Conservation (phyloP, 2,113 vertebrate species). For the Hydropotes inermis region DNA sequence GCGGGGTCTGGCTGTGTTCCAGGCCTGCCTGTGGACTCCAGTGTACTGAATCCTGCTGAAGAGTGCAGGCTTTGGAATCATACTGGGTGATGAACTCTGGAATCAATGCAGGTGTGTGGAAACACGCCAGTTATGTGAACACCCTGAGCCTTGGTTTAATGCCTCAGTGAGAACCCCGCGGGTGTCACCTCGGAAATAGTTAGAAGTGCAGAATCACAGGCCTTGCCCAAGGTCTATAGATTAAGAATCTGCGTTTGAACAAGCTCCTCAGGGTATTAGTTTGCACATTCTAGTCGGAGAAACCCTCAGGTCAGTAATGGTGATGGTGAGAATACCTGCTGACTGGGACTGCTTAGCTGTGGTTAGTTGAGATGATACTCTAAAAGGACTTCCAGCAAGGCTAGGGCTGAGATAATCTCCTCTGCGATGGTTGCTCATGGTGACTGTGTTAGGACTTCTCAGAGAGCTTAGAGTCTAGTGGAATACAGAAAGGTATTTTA, state of each 20-base stretch:
- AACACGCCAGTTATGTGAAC: not conserved
- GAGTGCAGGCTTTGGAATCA: not conserved
- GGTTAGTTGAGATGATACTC: not conserved
- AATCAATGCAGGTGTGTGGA: not conserved
- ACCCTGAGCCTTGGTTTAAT: not conserved
- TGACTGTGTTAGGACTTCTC: not conserved
- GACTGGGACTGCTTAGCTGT: not conserved
- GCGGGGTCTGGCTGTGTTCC: not conserved
- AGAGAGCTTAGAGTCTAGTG: not conserved
- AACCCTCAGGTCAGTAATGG: rapidly evolving
- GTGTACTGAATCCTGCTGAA: not conserved
- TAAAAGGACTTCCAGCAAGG: not conserved
- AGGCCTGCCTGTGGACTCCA: rapidly evolving
- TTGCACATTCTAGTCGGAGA: not conserved
- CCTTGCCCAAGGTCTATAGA: not conserved
- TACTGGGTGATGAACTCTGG: not conserved
- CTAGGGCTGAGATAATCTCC: not conserved
- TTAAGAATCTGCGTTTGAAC: not conserved
- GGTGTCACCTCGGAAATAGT: not conserved
- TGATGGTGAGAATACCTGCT: not conserved
- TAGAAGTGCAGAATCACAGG: not conserved
- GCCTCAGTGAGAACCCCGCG: not conserved
- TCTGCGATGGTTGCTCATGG: not conserved
- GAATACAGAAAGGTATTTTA: not conserved
- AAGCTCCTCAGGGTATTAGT: not conserved